Evolutionary conservation across 1,140 invertebrate genomes (phyloP).

Genomic region (Aricia agestis): DNA sequence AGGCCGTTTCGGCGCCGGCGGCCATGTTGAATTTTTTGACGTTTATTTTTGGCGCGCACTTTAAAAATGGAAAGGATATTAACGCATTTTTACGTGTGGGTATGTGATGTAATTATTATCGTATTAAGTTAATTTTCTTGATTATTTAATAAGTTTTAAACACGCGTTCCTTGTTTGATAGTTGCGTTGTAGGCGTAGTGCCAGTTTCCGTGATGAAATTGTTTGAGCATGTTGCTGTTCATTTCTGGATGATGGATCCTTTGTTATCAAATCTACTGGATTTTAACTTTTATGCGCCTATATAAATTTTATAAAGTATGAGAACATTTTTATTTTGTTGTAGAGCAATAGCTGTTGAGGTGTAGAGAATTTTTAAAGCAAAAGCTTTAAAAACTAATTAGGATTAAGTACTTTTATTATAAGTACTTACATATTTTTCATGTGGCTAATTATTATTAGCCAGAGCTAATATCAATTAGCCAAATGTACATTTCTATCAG

Average conservation of each 20-base stretch:
- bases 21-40: slow-evolving; percentile 72
- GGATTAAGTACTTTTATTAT: too few relatives aligned
- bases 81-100: background rate
- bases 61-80: slow-evolving; percentile 50
- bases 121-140: slow-evolving; percentile 18
- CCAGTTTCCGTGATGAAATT: background rate
- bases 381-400: too few relatives aligned
- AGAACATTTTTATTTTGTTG: too few relatives aligned
- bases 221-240: background rate
- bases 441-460: too few relatives aligned
- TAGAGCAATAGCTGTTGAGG: too few relatives aligned
- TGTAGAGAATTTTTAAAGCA: too few relatives aligned
- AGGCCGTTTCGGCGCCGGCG: slow-evolving; percentile 53
- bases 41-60: slow-evolving; percentile 72
- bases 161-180: background rate
- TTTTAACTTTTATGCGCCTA: background rate
- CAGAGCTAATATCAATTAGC: too few relatives aligned
- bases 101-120: slow-evolving; percentile 11
- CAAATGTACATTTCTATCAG: too few relatives aligned
- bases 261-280: background rate
- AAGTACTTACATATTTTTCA: too few relatives aligned
- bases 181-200: background rate
- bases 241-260: background rate
- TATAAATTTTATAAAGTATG: too few relatives aligned
- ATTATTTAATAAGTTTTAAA: slow-evolving; percentile 17